phyloP scores from a whole-genome alignment of 2,888 invertebrate genomes.

The Silvanus unidentatus region DNA sequence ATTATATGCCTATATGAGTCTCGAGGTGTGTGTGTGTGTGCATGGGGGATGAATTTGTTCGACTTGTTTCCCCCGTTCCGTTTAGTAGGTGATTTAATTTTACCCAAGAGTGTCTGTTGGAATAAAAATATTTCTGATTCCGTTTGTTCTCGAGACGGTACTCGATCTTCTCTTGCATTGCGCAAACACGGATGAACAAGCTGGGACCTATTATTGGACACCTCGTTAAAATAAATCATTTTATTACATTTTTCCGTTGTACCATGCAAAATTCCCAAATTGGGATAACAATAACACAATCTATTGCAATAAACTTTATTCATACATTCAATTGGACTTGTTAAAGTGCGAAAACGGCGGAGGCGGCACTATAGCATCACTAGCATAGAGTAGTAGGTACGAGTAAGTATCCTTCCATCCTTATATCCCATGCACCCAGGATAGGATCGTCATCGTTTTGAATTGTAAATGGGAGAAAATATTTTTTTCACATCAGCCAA shows the following conservation, averaged over 20 bases:
- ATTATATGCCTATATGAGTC: no score
- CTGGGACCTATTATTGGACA: constrained; percentile 46
- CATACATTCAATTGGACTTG: background rate
- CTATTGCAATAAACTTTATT: background rate
- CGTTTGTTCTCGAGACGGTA: constrained; percentile 26
- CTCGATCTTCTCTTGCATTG: constrained; percentile 37
- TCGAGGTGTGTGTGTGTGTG: no score
- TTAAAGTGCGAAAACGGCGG: constrained; percentile 5
- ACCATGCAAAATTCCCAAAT: background rate
- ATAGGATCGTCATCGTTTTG: no score
- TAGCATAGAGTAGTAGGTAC: no score
- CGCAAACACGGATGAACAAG: constrained; percentile 45
- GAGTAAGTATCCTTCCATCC: no score
- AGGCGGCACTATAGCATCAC: no score
- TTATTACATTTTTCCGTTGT: constrained; percentile 35
- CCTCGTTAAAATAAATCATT: constrained; percentile 45
- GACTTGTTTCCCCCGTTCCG: constrained; percentile 28
- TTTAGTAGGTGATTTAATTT: constrained; percentile 38
- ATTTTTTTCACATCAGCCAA: no score
- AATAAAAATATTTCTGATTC: constrained; percentile 33
- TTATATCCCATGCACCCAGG: no score
- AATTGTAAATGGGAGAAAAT: background rate
- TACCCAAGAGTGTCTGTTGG: constrained; percentile 36
- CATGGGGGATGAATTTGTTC: no score
- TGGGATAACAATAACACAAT: constrained; percentile 6